Evolutionary conservation across 2,113 vertebrate species (phyloP).

Genomic region (Pipra filicauda): DNA sequence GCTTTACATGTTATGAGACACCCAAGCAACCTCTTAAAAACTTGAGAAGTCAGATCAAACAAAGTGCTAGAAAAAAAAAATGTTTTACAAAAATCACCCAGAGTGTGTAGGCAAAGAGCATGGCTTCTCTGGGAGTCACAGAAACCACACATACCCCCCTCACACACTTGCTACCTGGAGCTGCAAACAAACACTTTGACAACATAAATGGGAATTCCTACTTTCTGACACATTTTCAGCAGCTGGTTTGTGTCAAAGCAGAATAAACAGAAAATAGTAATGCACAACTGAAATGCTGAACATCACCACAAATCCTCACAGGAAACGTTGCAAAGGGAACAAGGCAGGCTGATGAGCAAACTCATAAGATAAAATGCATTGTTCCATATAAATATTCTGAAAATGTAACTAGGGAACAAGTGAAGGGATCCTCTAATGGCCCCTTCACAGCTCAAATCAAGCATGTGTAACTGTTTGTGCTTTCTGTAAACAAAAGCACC

Average conservation of each 20-base stretch:
- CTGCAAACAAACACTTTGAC: not conserved
- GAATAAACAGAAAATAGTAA: not conserved
- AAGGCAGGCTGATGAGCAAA: not conserved
- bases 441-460: not conserved
- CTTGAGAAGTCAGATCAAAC: not conserved
- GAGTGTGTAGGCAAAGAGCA: not conserved
- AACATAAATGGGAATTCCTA: not conserved
- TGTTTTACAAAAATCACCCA: not conserved
- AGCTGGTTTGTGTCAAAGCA: not conserved
- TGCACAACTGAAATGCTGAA: not conserved
- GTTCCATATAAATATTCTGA: not conserved
- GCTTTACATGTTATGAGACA: not conserved
- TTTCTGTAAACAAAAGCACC: not conserved
- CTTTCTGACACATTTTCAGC: not conserved
- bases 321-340: not conserved
- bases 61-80: not conserved
- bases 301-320: not conserved
- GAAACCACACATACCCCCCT: not conserved
- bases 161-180: not conserved
- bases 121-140: not conserved
- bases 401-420: not conserved
- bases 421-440: not conserved
- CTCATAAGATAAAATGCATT: not conserved
- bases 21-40: not conserved
- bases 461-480: not conserved